These are phyloP conservation scores for Ctenoplectra terminalis DNA, from an alignment of 1,140 invertebrate species.

Conservation along the genomic window DNA sequence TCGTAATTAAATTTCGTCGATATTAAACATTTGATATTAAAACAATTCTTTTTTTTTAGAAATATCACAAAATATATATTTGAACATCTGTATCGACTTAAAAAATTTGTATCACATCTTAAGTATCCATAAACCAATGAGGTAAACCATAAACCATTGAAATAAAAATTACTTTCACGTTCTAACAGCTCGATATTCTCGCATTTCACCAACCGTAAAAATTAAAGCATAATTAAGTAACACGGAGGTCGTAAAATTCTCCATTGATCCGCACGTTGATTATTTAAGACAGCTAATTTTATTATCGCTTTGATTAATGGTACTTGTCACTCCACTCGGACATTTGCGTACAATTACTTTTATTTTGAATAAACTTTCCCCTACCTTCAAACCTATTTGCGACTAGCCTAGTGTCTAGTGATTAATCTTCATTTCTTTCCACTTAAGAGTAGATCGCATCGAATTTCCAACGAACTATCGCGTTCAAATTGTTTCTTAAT, in stretches of 20 bases:
- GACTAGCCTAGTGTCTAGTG: neutral
- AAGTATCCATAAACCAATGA: too few species aligned
- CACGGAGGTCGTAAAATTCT: neutral
- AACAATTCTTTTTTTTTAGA: too few species aligned
- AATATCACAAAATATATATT: too few species aligned
- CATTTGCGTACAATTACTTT: conserved; percentile 3
- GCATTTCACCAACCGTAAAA: too few species aligned
- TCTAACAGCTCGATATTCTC: neutral
- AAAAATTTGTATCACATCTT: neutral
- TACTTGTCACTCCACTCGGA: neutral
- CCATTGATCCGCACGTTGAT: neutral
- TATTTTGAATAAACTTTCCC: neutral
- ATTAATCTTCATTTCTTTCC: conserved; percentile 4
- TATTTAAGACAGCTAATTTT: neutral
- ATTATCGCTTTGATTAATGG: conserved; percentile 13
- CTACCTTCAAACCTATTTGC: neutral
- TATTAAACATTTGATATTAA: too few species aligned
- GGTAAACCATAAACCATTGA: too few species aligned
- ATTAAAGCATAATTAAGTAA: neutral
- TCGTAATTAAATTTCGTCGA: too few species aligned
- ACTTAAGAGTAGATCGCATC: neutral
- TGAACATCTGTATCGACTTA: neutral
- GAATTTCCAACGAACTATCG: neutral
- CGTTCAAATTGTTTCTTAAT: neutral
- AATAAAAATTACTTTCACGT: neutral